Percentiles rank a stretch among this genome's conserved stretches.
These are phyloP conservation scores for Glandiceps talaboti DNA, from an alignment of 53 echinoderm and acorn worm genomes.

Conservation along the genomic window DNA sequence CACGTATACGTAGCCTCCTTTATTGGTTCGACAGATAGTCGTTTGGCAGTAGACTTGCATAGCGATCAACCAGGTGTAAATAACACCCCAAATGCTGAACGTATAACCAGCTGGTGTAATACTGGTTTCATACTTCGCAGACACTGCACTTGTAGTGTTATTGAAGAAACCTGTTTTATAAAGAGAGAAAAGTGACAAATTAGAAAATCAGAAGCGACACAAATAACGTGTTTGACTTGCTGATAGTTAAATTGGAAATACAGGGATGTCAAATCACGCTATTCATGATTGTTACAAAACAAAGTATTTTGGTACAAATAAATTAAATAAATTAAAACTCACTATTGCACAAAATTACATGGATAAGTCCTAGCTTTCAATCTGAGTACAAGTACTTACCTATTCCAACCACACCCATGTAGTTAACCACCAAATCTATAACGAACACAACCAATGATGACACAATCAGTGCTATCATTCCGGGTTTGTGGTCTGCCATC, in stretches of 20 bases:
- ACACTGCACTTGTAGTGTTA: slow-evolving; percentile 50
- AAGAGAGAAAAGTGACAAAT: too few species aligned
- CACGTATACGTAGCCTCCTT: slow-evolving; percentile 52
- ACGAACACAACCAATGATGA: not conserved
- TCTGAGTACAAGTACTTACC: too few species aligned
- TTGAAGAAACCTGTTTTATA: slow-evolving; percentile 70
- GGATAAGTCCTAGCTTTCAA: too few species aligned
- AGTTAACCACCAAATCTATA: not conserved
- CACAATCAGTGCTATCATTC: not conserved
- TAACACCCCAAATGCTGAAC: slow-evolving; percentile 71
- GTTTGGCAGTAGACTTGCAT: slow-evolving; percentile 47
- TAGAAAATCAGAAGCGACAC: too few species aligned
- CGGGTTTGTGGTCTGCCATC: not conserved
- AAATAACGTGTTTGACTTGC: too few species aligned
- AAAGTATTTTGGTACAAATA: too few species aligned
- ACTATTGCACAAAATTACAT: too few species aligned
- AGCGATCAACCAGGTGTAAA: slow-evolving; percentile 51
- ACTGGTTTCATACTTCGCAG: slow-evolving; percentile 45
- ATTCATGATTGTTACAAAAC: too few species aligned
- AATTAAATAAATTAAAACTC: too few species aligned
- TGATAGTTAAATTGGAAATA: too few species aligned
- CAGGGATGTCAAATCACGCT: too few species aligned
- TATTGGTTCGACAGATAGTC: slow-evolving; percentile 34
- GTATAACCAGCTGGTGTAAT: slow-evolving; percentile 74
- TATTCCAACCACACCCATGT: not conserved